Evolutionary conservation across 2,888 invertebrate species (phyloP).

Genomic region (Drosophila infuscata): DNA sequence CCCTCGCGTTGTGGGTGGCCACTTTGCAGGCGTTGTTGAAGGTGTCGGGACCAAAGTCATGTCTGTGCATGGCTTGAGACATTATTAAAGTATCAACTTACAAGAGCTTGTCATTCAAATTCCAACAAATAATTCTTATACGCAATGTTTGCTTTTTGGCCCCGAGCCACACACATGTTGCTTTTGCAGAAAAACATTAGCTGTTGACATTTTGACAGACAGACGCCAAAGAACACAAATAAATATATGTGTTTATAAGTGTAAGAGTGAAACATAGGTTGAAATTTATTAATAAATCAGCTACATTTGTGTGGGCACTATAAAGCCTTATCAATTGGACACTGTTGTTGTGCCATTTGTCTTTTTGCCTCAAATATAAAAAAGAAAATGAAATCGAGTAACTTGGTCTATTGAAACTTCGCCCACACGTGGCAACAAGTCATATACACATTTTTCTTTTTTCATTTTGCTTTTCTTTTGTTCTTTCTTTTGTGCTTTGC

Average conservation of each 20-base stretch:
- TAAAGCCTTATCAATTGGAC: constrained; percentile 32
- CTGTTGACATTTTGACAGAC: constrained; percentile 64
- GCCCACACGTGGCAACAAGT: constrained; percentile 48
- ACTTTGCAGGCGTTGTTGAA: constrained; percentile 25
- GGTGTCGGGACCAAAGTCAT: constrained; percentile 27
- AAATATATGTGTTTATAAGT: background rate
- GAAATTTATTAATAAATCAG: constrained; percentile 48
- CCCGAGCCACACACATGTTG: constrained; percentile 49
- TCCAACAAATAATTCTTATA: constrained; percentile 52
- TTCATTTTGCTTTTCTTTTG: constrained; percentile 1
- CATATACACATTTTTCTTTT: constrained; percentile 54
- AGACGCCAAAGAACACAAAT: constrained; percentile 40
- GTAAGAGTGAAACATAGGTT: background rate
- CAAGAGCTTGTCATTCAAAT: constrained; percentile 54
- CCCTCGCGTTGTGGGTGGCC: constrained; percentile 17
- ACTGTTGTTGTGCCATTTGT: constrained; percentile 5
- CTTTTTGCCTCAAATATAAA: constrained; percentile 31
- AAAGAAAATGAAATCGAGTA: constrained; percentile 7
- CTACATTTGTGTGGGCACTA: constrained; percentile 12
- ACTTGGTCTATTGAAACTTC: constrained; percentile 6
- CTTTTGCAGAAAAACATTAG: constrained; percentile 45
- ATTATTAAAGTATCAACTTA: constrained; percentile 67
- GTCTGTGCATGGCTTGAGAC: constrained; percentile 35
- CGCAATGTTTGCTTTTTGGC: constrained; percentile 30
- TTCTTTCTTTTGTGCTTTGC: constrained; percentile 6